These are phyloP conservation scores for Catocala fraxini DNA, from an alignment of 2,888 invertebrate genomes.

Conservation along the genomic window DNA sequence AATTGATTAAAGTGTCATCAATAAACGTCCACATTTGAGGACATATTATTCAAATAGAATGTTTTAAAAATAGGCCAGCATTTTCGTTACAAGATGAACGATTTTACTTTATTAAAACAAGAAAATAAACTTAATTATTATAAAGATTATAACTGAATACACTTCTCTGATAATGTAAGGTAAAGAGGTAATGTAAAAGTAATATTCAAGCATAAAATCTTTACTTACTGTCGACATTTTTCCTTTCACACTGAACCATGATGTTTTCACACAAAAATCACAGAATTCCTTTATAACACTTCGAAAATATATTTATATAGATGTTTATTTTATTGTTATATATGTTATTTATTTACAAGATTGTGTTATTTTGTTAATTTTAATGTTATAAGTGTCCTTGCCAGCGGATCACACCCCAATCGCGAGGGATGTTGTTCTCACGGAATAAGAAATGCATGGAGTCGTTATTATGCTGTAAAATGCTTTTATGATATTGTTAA, in stretches of 20 bases:
- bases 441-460: constrained; percentile 60
- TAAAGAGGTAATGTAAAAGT: constrained; percentile 61
- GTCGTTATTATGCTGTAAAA: constrained; percentile 51
- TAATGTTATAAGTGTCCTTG: constrained; percentile 71
- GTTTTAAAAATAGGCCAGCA: not conserved
- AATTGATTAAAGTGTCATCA: no score
- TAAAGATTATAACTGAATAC: no score
- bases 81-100: not conserved
- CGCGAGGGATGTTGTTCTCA: constrained; percentile 73
- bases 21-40: no score
- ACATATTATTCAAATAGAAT: no score
- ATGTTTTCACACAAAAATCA: constrained; percentile 33
- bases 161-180: constrained; percentile 11
- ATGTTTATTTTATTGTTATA: constrained; percentile 33
- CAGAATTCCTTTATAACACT: constrained; percentile 16
- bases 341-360: constrained; percentile 64
- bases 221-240: constrained; percentile 67
- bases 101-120: no score
- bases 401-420: constrained; percentile 81
- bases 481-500: constrained; percentile 34
- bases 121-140: no score
- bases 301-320: constrained; percentile 24
- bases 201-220: constrained; percentile 64
- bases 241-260: constrained; percentile 13
- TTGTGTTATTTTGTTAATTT: constrained; percentile 73